Base-by-base conservation (phyloP, 1,140 invertebrate species). In the Tetranychus cinnabarinus region DNA sequence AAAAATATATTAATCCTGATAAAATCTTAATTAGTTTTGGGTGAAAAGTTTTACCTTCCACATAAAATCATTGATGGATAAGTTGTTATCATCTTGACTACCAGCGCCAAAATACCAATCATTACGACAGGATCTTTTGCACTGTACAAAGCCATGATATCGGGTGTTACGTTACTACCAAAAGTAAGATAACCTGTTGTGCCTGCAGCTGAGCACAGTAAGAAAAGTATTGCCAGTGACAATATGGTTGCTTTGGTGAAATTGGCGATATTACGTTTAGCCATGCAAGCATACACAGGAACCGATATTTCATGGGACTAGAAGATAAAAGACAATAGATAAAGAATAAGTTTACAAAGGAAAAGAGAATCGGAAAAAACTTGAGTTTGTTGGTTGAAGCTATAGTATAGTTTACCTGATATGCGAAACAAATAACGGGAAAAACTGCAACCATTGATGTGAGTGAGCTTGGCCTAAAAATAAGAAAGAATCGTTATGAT, bases 61-160 rank as follows among this genome's bases (percentile, higher is more conserved):
- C 82, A 84, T 65, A 82, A 82, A 2, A 80, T 67, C 2, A 84
- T 71, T n/a, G 83, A 80, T 5, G 82, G 82, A 71, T 83, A 84
- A 0, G 82, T 82, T 0, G 80, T 81, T 68, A 80, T 79, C 60
- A 81, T 83, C 70, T 84, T 84, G 0, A 82, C 62, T 2, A 79
- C 78, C 45, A 83, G 73, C 2, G 80, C 74, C 36, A 80, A 67
- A 52, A 82, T 78, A 6, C 79, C 68, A 36, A 66, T 47, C 8
- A 65, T 36, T 35, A 84, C 74, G 23, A 70, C 64, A 2, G 72
- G 65, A 57, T 77, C 74, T 39, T 67, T 72, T 12, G 76, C 74
- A 42, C 75, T 69, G 64, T 82, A 83, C 57, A 64, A 34, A 37
- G 39, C 5, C 46, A 84, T 73, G 59, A 84, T 80, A 67, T 84